phyloP scores from a whole-genome alignment of 2,113 vertebrate species.

The Heliornis fulica region DNA sequence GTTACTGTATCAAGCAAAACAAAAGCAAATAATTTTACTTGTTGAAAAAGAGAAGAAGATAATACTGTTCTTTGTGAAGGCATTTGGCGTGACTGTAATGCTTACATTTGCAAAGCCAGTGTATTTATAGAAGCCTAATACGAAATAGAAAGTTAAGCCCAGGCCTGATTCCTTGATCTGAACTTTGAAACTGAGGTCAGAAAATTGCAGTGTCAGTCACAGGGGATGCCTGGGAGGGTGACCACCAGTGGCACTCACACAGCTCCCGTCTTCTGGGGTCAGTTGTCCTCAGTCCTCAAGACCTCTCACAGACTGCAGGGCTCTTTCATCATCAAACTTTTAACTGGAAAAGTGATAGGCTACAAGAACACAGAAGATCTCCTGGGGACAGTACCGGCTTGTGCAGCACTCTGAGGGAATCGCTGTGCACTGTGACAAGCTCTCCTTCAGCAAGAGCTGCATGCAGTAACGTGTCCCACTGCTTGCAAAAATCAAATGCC shows the following conservation, averaged over 20 bases:
- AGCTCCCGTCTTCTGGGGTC: not conserved
- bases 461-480: not conserved
- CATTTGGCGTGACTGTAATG: not conserved
- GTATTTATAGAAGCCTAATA: slow-evolving; percentile 52
- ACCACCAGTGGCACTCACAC: not conserved
- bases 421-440: rapidly evolving
- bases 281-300: not conserved
- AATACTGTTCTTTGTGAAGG: not conserved
- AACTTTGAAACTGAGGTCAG: slow-evolving; percentile 26
- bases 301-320: not conserved
- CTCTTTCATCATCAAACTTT: not conserved
- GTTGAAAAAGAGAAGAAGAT: not conserved
- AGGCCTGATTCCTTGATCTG: slow-evolving; percentile 1
- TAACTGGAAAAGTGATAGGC: not conserved
- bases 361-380: not conserved
- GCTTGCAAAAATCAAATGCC: not conserved
- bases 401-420: not conserved
- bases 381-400: rapidly evolving
- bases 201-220: slow-evolving; percentile 35
- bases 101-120: not conserved
- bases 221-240: not conserved
- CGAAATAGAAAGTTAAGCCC: slow-evolving; percentile 46
- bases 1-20: not conserved
- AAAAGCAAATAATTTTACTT: not conserved
- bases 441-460: not conserved